Conservation (phyloP, 2,797 vertebrate species). For the Enteromius viviparus region DNA sequence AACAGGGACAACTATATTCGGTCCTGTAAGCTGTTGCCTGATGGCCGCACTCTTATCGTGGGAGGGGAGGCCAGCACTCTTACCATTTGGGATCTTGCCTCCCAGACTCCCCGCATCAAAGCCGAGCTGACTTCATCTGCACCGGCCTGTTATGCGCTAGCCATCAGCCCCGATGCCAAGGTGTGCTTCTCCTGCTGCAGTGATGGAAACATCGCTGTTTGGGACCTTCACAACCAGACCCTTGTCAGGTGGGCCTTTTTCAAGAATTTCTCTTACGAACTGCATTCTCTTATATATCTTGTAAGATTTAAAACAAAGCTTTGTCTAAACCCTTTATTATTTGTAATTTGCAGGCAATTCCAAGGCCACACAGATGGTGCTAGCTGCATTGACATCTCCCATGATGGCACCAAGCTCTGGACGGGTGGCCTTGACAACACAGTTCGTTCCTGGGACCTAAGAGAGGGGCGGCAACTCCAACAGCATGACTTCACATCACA, state of each 20-base stretch:
- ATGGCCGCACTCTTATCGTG: slow-evolving; percentile 94
- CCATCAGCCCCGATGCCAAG: slow-evolving; percentile 96
- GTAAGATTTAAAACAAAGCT: neutral
- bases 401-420: slow-evolving; percentile 97
- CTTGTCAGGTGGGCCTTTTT: slow-evolving; percentile 84
- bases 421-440: slow-evolving; percentile 97
- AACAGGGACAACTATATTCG: slow-evolving; percentile 98
- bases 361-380: slow-evolving; percentile 96
- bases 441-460: slow-evolving; percentile 94
- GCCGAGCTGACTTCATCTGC: slow-evolving; percentile 94
- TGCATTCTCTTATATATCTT: neutral
- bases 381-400: slow-evolving; percentile 98
- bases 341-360: slow-evolving; percentile 84
- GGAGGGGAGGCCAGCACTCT: slow-evolving; percentile 94
- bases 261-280: neutral
- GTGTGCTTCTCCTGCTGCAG: slow-evolving; percentile 98
- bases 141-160: slow-evolving; percentile 93
- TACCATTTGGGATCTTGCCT: slow-evolving; percentile 97
- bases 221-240: slow-evolving; percentile 97
- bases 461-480: slow-evolving; percentile 95
- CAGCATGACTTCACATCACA: slow-evolving; percentile 98
- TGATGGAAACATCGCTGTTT: slow-evolving; percentile 94
- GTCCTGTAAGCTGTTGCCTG: slow-evolving; percentile 94
- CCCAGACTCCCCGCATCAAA: slow-evolving; percentile 93
- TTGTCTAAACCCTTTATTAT: neutral